Evolutionary conservation across 2,113 vertebrate genomes (phyloP), one percentile per base, ranked within the genome.

Genomic region (Scytalopus superciliaris): DNA sequence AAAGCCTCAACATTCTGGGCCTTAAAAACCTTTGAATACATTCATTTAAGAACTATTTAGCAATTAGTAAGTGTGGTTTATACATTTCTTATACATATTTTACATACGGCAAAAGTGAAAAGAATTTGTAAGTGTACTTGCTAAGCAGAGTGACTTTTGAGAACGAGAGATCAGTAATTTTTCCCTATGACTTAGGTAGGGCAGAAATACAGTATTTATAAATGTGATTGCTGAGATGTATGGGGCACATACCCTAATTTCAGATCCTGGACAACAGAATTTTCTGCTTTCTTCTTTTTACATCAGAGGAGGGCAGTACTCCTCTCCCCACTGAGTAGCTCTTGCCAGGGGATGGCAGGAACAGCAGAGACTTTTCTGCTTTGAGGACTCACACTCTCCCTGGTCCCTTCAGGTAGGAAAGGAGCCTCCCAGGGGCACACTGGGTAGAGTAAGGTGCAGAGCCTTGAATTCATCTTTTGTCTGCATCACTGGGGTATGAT

Each of bases 1-100:
- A 42, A 9, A 0, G 1, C 3, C 8, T 30, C 42, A 40, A 7
- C 4, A 22, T 69, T 55, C 45, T 77, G 23, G 7, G 6, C 33
- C 70, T 87, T 70, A 45, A 53, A 79, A 81, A 40, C 12, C 21
- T 63, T 55, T 4, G 3, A 79, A 53, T 52, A 44, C 1, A 0
- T 56, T 72, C 23, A 52, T 90, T 56, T 73, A 56, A 55, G n/a
- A 84, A 74, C 8, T 64, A 12, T 40, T 60, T 72, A 40, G 16
- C 3, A 60, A 91, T 52, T 52, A 42, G 1, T 56, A 60, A 67
- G 3, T 39, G 13, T 72, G 15, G 1, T 80, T 49, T 76, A 52
- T 75, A 31, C 14, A 9, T 52, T 27, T 52, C 47, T 52, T 52
- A 52, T 27, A 50, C 40, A 18, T 72, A 35, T 30, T 84, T 84